Conservation (phyloP, 2,797 vertebrate genomes). For the Phylloscopus collybita region DNA sequence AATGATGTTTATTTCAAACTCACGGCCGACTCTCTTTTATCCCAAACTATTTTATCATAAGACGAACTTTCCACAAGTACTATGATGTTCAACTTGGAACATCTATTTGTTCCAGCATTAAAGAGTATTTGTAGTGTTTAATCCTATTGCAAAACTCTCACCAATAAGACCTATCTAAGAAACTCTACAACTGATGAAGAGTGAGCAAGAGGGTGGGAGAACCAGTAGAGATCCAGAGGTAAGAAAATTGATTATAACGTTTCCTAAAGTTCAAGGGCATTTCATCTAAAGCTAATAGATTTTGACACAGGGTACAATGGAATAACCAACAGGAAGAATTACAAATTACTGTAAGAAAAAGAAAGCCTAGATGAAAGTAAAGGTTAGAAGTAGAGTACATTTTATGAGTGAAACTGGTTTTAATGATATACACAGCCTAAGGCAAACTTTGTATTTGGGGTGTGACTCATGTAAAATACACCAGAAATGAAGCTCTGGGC, state of each 20-base stretch:
- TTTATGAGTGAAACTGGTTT: neutral
- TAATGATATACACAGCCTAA: neutral
- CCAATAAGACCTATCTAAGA: neutral
- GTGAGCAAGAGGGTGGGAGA: neutral
- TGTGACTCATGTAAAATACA: neutral
- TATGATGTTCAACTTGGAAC: neutral
- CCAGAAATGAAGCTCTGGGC: neutral
- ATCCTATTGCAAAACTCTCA: neutral
- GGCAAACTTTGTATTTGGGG: neutral
- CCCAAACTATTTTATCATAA: neutral
- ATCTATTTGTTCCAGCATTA: neutral
- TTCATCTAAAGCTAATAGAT: neutral
- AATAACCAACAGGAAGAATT: neutral
- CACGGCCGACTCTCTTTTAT: rapidly evolving
- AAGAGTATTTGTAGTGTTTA: neutral
- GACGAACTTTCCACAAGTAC: neutral
- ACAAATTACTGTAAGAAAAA: neutral
- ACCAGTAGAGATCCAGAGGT: neutral
- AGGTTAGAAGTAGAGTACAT: neutral
- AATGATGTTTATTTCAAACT: neutral
- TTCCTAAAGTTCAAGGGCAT: neutral
- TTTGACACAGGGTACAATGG: neutral
- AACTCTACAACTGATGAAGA: neutral
- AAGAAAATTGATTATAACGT: neutral
- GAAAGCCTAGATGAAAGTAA: neutral